Base-by-base conservation (phyloP, 2,888 invertebrate species). In the Sclerodermus sp. region DNA sequence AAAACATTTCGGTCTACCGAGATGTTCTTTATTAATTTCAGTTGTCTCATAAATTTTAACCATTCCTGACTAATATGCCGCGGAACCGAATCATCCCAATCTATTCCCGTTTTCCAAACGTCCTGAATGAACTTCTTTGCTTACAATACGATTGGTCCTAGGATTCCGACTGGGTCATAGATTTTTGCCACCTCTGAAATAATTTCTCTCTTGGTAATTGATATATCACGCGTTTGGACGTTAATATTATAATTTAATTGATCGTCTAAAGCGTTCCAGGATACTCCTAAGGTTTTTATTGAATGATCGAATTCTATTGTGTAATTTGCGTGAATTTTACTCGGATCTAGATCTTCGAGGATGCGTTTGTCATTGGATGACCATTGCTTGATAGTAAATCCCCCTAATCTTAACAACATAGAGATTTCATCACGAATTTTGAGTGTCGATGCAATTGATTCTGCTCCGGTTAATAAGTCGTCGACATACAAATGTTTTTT, bases 301-400 rank as follows among this genome's bases (percentile, higher is more conserved):
- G 41, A 16, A 1, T 14, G 16, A 1, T 34, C n/a, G 6, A 18
- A 18, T 4, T 10, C 14, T 0, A 42, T n/a, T 2, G 1, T 6
- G 1, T 46, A 18, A 2, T 40, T 37, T 1, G 41, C n/a, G 14
- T 47, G 32, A 13, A 42, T 1, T 15, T 18, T 0, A 29, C 16
- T 1, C 39, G 6, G 12, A 51, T 10, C 4, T 14, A 0, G 18
- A 5, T 1, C 32, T 2, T 9, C 36, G 9, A 4, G 47, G 3
- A n/a, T 51, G 47, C 1, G 23, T 8, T 5, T 8, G 23, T 23
- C 8, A 23, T 23, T 23, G 8, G 51, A 38, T 4, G 51, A 39
- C 41, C 51, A 51, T 36, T 51, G 47, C 3, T 39, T 8, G 0
- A 47, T 46, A 10, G 15, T 9, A 4, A 51, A 44, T 2, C 51